Conservation (phyloP, 2,113 vertebrate species). For the Pluvianellus socialis region DNA sequence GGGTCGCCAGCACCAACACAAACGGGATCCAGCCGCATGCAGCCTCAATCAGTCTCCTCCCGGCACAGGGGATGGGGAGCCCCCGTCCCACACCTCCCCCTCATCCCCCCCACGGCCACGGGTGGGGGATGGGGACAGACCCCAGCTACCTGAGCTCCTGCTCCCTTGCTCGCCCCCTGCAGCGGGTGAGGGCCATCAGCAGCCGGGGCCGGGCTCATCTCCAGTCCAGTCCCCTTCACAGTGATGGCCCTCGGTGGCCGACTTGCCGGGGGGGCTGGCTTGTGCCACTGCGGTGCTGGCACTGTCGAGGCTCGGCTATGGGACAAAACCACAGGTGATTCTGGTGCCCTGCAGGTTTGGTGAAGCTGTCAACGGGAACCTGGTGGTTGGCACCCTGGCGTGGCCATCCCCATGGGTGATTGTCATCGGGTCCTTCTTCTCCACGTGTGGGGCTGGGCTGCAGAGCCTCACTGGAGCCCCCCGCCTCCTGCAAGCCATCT, state of each 20-base stretch:
- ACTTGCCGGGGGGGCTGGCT: neutral
- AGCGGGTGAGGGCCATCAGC: rapidly evolving
- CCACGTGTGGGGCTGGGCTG: slow-evolving; percentile 93
- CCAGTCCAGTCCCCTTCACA: rapidly evolving
- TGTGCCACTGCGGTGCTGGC: neutral
- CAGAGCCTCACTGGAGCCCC: slow-evolving; percentile 96
- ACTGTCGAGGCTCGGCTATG: rapidly evolving
- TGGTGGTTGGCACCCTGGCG: slow-evolving; percentile 93
- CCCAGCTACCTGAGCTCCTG: neutral
- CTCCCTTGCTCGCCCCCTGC: neutral
- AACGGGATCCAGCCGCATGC: neutral
- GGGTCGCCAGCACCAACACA: slow-evolving; percentile 23
- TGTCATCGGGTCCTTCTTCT: slow-evolving; percentile 97
- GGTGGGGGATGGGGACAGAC: neutral
- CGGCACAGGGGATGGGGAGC: neutral
- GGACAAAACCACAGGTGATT: neutral
- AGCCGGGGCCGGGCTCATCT: neutral
- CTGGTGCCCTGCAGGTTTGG: slow-evolving; percentile 82
- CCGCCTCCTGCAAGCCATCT: slow-evolving; percentile 93
- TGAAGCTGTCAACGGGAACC: slow-evolving; percentile 92
- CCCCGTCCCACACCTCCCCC: neutral
- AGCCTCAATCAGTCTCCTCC: neutral
- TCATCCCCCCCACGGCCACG: rapidly evolving
- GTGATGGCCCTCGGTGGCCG: neutral
- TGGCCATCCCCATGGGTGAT: slow-evolving; percentile 98